Conservation (phyloP, 2,888 invertebrate species). For the Eucera pruinosa region DNA sequence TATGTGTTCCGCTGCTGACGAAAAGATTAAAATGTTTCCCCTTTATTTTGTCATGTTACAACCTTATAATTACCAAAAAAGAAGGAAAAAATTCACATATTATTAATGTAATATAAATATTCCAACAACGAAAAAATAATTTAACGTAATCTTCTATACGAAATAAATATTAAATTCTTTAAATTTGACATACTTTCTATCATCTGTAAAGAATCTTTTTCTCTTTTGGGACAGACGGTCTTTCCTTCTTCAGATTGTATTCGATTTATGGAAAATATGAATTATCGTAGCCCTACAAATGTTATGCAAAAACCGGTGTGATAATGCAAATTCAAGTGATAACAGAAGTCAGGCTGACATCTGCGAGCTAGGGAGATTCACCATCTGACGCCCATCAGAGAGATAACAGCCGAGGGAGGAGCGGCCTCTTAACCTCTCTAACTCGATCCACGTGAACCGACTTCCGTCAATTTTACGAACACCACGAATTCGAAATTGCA, state of each 20-base stretch:
- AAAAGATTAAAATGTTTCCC: too few species aligned
- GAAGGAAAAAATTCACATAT: background rate
- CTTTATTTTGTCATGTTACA: background rate
- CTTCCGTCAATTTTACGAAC: background rate
- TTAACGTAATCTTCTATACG: too few species aligned
- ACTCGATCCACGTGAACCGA: conserved; percentile 3
- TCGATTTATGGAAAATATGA: conserved; percentile 14
- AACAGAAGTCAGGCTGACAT: conserved; percentile 30
- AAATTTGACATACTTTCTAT: too few species aligned
- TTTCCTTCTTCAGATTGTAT: too few species aligned
- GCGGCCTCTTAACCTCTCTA: background rate
- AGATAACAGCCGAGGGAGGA: conserved; percentile 32
- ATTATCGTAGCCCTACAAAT: conserved; percentile 23
- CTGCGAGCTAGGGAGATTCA: conserved; percentile 17
- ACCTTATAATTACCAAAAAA: background rate
- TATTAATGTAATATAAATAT: background rate
- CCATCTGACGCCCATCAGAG: conserved; percentile 6
- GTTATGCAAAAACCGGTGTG: conserved; percentile 17
- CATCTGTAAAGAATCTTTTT: background rate
- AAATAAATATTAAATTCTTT: too few species aligned
- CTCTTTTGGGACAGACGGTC: background rate
- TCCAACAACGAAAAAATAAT: too few species aligned
- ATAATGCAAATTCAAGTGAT: conserved; percentile 57
- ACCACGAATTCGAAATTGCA: background rate
- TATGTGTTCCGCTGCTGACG: too few species aligned